A percentile compares a stretch with the other conserved stretches of the same genome.
These are phyloP conservation scores for Stegastes partitus DNA, from an alignment of 2,113 vertebrate genomes.

Conservation along the genomic window DNA sequence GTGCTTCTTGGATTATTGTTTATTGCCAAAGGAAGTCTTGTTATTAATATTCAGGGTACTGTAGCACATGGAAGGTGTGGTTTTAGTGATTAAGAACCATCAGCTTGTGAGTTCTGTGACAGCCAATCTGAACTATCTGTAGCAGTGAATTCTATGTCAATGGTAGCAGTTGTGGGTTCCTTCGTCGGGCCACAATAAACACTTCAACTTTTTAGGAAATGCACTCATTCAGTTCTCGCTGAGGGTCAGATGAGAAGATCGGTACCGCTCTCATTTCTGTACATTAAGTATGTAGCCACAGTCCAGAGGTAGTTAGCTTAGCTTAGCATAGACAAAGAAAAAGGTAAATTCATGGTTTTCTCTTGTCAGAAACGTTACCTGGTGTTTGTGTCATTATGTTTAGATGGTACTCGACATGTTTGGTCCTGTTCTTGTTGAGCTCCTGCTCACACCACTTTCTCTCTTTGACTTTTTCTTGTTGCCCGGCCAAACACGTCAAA, in stretches of 20 bases:
- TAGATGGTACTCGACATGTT: no score
- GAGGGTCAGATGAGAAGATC: not conserved
- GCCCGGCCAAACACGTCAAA: no score
- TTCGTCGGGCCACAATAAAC: not conserved
- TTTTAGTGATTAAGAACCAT: conserved; percentile 5
- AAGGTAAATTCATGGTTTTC: no score
- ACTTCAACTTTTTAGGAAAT: not conserved
- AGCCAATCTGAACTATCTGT: conserved; percentile 26
- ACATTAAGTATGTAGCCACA: no score
- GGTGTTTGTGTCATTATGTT: no score
- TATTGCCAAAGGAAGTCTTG: conserved; percentile 68
- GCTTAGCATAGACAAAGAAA: no score
- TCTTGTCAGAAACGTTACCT: no score
- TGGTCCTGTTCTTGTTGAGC: no score
- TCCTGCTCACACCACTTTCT: no score
- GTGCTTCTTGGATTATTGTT: conserved; percentile 44
- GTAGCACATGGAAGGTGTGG: conserved; percentile 34
- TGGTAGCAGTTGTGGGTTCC: conserved; percentile 18
- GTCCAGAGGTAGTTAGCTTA: no score
- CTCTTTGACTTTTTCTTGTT: no score
- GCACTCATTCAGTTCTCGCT: not conserved
- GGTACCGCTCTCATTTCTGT: not conserved
- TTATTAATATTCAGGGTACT: conserved; percentile 41
- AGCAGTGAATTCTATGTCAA: conserved; percentile 38
- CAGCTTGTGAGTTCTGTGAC: conserved; percentile 17